These are phyloP conservation scores for Diorhabda elongata DNA, from an alignment of 1,140 invertebrate genomes.

Conservation along the genomic window DNA sequence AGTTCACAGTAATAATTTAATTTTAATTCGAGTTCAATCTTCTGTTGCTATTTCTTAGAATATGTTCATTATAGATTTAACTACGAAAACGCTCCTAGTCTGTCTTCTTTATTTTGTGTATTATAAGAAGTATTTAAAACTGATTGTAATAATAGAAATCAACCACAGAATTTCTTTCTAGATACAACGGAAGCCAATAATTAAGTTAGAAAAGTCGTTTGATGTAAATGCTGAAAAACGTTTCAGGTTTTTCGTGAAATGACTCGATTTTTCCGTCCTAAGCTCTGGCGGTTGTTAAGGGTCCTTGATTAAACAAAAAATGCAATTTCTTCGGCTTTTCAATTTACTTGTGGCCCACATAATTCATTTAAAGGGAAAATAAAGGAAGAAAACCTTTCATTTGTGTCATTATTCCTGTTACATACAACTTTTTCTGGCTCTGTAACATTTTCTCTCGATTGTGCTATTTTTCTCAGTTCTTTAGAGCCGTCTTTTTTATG, in stretches of 20 bases:
- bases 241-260: neutral
- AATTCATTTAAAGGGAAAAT: neutral
- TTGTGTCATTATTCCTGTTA: neutral
- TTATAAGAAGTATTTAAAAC: too few relatives aligned
- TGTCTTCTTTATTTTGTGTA: too few relatives aligned
- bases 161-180: too few relatives aligned
- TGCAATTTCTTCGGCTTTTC: conserved; percentile 1
- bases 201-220: neutral
- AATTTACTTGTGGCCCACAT: neutral
- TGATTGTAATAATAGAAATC: too few relatives aligned
- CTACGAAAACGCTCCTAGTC: too few relatives aligned
- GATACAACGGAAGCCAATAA: too few relatives aligned
- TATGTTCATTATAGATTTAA: too few relatives aligned
- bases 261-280: neutral
- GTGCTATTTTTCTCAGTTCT: neutral
- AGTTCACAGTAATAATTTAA: too few relatives aligned
- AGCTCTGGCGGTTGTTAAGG: neutral
- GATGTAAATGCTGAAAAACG: neutral
- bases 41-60: too few relatives aligned
- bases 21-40: too few relatives aligned
- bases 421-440: conserved; percentile 2
- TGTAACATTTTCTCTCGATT: neutral
- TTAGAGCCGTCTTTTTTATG: neutral
- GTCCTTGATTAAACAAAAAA: conserved; percentile 2
- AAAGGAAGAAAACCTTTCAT: neutral